These are phyloP conservation scores for Rutpela maculata DNA, from an alignment of 2,888 invertebrate genomes.

Conservation along the genomic window DNA sequence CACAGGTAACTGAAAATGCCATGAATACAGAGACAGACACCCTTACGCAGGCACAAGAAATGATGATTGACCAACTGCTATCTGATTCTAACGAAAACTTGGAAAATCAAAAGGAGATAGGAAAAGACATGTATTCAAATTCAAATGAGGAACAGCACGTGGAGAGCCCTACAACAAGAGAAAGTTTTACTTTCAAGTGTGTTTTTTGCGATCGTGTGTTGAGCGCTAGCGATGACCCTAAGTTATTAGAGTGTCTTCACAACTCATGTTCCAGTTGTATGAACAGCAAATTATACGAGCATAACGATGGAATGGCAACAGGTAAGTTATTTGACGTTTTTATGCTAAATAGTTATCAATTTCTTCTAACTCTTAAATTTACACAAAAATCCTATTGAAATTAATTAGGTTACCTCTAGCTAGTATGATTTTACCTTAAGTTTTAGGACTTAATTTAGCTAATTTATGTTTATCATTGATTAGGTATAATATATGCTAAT, in stretches of 20 bases:
- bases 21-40: conserved; percentile 41
- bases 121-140: conserved; percentile 51
- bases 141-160: conserved; percentile 65
- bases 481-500: too few relatives aligned
- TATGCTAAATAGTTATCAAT: background rate
- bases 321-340: conserved; percentile 46
- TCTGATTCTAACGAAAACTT: conserved; percentile 44
- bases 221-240: conserved; percentile 80
- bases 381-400: too few relatives aligned
- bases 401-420: too few relatives aligned
- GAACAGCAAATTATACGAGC: conserved; percentile 79
- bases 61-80: conserved; percentile 57
- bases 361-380: background rate
- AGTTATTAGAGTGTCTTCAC: conserved; percentile 91
- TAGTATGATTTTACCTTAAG: too few relatives aligned
- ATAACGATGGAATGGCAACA: conserved; percentile 68
- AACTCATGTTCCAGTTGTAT: conserved; percentile 88
- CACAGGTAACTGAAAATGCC: conserved; percentile 42
- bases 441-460: too few relatives aligned
- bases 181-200: conserved; percentile 70
- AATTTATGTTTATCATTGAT: too few relatives aligned
- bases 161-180: conserved; percentile 72
- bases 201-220: conserved; percentile 75
- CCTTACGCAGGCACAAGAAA: conserved; percentile 50
- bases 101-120: conserved; percentile 52